phyloP scores from a whole-genome alignment of 2,113 vertebrate species.

The Colaptes auratus region DNA sequence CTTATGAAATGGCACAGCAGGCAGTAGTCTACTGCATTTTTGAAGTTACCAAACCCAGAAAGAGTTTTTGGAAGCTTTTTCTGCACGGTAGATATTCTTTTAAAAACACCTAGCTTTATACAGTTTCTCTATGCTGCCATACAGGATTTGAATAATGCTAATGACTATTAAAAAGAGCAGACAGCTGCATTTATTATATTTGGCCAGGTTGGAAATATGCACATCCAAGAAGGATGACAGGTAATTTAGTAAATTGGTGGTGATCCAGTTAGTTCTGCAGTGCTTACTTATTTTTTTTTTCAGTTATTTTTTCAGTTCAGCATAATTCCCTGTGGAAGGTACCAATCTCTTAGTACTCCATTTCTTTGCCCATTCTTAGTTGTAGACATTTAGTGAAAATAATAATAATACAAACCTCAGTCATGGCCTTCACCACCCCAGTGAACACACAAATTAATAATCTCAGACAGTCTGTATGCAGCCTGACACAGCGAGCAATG shows the following conservation, averaged over 20 bases:
- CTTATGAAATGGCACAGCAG: conserved; percentile 2
- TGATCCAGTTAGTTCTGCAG: background rate
- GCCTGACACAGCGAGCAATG: conserved; percentile 19
- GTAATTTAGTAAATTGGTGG: conserved; percentile 24
- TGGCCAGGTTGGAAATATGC: background rate
- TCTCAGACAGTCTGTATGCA: conserved; percentile 47
- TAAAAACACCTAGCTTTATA: background rate
- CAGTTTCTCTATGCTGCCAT: background rate
- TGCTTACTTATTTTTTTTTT: conserved; percentile 29
- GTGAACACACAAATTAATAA: conserved; percentile 74
- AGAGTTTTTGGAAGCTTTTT: background rate
- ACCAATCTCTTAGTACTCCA: background rate
- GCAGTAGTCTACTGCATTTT: background rate
- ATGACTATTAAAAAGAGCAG: conserved; percentile 7
- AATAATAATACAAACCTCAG: conserved; percentile 42
- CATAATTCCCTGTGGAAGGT: background rate
- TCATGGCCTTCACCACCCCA: conserved; percentile 39
- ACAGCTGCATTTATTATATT: background rate
- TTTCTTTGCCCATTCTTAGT: conserved; percentile 42
- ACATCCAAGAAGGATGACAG: background rate
- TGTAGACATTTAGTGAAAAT: conserved; percentile 50
- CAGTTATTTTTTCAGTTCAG: background rate
- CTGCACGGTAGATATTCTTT: background rate
- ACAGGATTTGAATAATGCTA: background rate
- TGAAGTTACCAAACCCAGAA: background rate